Evolutionary conservation across 1,140 invertebrate genomes (phyloP).

Genomic region (Linepithema humile): DNA sequence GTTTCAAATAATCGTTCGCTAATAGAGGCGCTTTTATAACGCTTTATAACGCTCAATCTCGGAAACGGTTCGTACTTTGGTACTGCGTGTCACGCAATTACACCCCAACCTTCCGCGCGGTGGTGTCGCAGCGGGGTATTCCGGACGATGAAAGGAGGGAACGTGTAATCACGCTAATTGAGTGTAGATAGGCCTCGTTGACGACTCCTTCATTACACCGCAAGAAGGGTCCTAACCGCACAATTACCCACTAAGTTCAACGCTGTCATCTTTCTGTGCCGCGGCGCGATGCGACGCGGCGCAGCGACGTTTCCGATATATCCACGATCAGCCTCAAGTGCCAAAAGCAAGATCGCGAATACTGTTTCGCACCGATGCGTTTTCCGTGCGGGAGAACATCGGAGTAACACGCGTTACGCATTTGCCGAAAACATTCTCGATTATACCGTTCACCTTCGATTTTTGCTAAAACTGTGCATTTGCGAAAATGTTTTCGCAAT

Average conservation of each 20-base stretch:
- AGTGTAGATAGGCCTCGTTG: slow-evolving; percentile 79
- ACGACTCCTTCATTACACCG: slow-evolving; percentile 78
- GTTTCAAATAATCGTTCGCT: slow-evolving; percentile 9
- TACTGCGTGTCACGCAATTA: slow-evolving; percentile 69
- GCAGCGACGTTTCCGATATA: slow-evolving; percentile 51
- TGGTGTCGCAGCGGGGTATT: slow-evolving; percentile 67
- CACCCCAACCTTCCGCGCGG: slow-evolving; percentile 46
- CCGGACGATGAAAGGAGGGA: slow-evolving; percentile 66
- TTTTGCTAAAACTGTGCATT: neutral
- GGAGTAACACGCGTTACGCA: neutral
- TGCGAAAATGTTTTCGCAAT: neutral
- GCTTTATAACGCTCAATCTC: slow-evolving; percentile 58
- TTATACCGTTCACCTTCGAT: neutral
- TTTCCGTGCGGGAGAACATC: neutral
- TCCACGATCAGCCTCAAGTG: slow-evolving; percentile 29
- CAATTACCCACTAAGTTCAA: slow-evolving; percentile 72
- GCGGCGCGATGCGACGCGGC: neutral
- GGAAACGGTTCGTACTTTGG: slow-evolving; percentile 53
- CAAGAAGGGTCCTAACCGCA: slow-evolving; percentile 71
- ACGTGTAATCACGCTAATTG: slow-evolving; percentile 78
- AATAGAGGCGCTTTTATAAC: slow-evolving; percentile 30
- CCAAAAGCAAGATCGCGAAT: neutral
- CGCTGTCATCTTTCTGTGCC: slow-evolving; percentile 67
- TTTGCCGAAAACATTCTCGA: too few species aligned
- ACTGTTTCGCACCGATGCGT: neutral